phyloP scores from a whole-genome alignment of 2,888 invertebrate species.

The Trachelus iudaicus region DNA sequence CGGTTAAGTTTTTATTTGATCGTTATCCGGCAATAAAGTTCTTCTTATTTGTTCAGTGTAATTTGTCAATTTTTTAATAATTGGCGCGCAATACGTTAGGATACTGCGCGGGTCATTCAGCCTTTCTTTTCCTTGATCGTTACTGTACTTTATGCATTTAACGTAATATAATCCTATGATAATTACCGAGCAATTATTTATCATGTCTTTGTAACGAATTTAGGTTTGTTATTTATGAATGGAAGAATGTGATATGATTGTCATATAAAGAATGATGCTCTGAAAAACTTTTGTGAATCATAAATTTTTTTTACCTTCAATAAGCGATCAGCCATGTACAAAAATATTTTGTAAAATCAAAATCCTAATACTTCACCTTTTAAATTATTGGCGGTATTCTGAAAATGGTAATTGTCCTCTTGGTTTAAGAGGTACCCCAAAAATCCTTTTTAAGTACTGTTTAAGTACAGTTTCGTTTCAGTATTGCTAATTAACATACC shows the following conservation, averaged over 20 bases:
- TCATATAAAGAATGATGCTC: constrained; percentile 41
- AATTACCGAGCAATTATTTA: constrained; percentile 26
- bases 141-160: not conserved
- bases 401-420: not conserved
- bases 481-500: not conserved
- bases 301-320: not conserved
- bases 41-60: not conserved
- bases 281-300: constrained; percentile 12
- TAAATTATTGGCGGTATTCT: not conserved
- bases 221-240: constrained; percentile 40
- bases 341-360: not conserved
- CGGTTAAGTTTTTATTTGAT: constrained; percentile 22
- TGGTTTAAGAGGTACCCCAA: not conserved
- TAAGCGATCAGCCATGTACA: not conserved
- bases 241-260: constrained; percentile 39
- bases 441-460: not conserved
- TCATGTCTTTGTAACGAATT: constrained; percentile 33
- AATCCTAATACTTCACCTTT: not conserved
- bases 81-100: not conserved
- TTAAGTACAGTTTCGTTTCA: not conserved
- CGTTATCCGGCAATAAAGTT: constrained; percentile 9
- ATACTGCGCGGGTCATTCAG: not conserved
- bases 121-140: not conserved
- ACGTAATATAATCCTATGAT: not conserved
- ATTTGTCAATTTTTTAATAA: not conserved